Base-by-base conservation (phyloP, 2,888 invertebrate genomes). In the Tinea semifulvella region DNA sequence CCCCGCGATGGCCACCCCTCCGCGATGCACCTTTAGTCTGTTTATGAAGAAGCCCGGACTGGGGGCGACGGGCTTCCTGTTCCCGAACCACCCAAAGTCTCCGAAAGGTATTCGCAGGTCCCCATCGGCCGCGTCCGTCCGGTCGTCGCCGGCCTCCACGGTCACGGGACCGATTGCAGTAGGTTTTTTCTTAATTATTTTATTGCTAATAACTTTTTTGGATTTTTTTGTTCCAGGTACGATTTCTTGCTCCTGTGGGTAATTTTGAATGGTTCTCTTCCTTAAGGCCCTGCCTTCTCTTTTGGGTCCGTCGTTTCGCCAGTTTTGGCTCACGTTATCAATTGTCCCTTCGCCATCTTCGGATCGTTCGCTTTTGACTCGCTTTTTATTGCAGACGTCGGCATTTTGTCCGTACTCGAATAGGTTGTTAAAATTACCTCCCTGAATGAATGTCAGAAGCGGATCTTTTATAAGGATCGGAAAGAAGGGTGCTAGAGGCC, bases 1-100 rank as follows among this genome's bases (percentile, higher is more conserved):
- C 0, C 91, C 91, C 2, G 91, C 91, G 43, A 91, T 91, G 0
- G 91, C 90, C 4, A 91, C 90, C 11, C 91, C 91, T 2, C 91
- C 91, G 61, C 85, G 85, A 48, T 87, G 80, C 14, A 91, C 90
- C 63, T 86, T 88, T 17, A 91, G 60, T 52, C 82, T 83, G 51
- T 88, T 87, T 46, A 89, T 88, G 49, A 88, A 86, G 50, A 89
- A 87, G 1, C 89, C 88, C 48, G 82, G 84, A 49, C 83, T 84
- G 0, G 82, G 72, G 3, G 61, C 65, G 2, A 63, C 55, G 11
- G 71, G 69, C 44, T 63, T 70, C 48, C 53, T 67, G 46, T 68
- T 59, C 18, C 68, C 67, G 48, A 72, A 72, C 49, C 60, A 60
- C 27, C 56, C 56, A 39, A 65, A 63, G 47, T 61, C 61, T 6